phyloP scores from a whole-genome alignment of 2,888 invertebrate species.

The Ectobius pallidus region DNA sequence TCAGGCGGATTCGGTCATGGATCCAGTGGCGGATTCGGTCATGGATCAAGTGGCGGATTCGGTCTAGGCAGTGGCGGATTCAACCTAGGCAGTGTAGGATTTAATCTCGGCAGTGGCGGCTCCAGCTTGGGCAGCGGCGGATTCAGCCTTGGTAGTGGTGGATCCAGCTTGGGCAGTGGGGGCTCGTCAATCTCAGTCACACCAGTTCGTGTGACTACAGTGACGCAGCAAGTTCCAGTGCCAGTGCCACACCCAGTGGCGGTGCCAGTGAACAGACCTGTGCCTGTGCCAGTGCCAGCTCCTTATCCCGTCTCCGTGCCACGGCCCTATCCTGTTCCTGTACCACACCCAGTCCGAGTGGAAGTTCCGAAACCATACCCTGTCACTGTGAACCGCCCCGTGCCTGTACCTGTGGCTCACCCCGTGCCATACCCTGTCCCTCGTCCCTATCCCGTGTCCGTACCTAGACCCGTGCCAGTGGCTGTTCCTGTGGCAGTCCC shows the following conservation, averaged over 20 bases:
- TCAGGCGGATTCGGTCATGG: neutral
- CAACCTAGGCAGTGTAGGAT: neutral
- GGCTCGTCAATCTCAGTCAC: neutral
- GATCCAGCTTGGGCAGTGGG: neutral
- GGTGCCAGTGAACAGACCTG: slow-evolving; percentile 12
- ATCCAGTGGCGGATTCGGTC: neutral
- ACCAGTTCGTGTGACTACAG: slow-evolving; percentile 3
- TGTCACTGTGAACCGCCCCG: slow-evolving; percentile 4
- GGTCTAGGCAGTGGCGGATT: neutral
- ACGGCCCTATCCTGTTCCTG: slow-evolving; percentile 8
- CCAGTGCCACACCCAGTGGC: slow-evolving; percentile 8
- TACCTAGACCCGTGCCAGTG: slow-evolving; percentile 6
- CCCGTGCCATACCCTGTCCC: slow-evolving; percentile 11
- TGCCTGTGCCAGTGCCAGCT: neutral
- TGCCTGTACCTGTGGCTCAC: slow-evolving; percentile 3
- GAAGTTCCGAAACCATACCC: slow-evolving; percentile 19
- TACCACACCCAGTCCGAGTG: slow-evolving; percentile 12
- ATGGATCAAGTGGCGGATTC: neutral
- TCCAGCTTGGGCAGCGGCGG: neutral
- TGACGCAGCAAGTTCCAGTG: slow-evolving; percentile 16
- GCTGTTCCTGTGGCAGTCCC: neutral
- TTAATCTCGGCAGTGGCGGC: neutral
- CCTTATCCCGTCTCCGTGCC: slow-evolving; percentile 16
- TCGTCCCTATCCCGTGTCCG: slow-evolving; percentile 1
- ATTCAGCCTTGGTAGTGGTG: neutral